These are phyloP conservation scores for Bicyclus anynana DNA, from an alignment of 1,140 invertebrate genomes.

Conservation along the genomic window DNA sequence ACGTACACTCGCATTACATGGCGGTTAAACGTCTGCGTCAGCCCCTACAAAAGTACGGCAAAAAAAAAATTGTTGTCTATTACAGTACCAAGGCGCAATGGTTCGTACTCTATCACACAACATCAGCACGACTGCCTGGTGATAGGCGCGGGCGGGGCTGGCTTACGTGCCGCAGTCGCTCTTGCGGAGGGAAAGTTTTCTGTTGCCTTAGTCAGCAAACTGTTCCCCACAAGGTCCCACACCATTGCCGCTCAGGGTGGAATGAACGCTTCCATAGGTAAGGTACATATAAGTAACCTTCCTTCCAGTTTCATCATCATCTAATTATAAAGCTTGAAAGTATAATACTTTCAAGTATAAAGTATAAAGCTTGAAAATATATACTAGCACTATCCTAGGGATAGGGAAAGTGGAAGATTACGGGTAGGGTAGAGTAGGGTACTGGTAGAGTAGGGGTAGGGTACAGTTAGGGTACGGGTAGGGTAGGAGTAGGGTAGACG, in stretches of 20 bases:
- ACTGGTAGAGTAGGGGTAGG: too few species aligned
- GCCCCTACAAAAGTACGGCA: too few species aligned
- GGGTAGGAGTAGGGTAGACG: too few species aligned
- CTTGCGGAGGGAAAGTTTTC: conserved; percentile 95
- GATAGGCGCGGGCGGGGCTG: conserved; percentile 98
- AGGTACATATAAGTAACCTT: too few species aligned
- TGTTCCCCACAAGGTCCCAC: conserved; percentile 98
- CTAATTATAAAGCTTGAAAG: not conserved
- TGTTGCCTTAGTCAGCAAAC: conserved; percentile 96
- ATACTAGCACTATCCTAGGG: too few species aligned
- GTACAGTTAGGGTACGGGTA: too few species aligned
- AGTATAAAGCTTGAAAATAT: too few species aligned
- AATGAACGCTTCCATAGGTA: conserved; percentile 92
- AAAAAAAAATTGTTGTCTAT: not conserved
- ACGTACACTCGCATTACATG: too few species aligned
- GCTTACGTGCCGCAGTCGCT: conserved; percentile 95
- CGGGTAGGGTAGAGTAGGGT: too few species aligned
- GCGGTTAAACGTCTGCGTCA: too few species aligned
- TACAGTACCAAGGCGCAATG: not conserved
- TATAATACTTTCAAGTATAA: too few species aligned
- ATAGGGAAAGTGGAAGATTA: too few species aligned
- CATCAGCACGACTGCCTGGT: conserved; percentile 97
- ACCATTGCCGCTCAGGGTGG: conserved; percentile 99
- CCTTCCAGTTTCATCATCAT: not conserved
- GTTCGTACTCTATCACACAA: conserved; percentile 66